A percentile compares a stretch with the other conserved stretches of the same genome.
Conservation (phyloP, 2,888 invertebrate species). For the Sphaerophoria rueppellii region DNA sequence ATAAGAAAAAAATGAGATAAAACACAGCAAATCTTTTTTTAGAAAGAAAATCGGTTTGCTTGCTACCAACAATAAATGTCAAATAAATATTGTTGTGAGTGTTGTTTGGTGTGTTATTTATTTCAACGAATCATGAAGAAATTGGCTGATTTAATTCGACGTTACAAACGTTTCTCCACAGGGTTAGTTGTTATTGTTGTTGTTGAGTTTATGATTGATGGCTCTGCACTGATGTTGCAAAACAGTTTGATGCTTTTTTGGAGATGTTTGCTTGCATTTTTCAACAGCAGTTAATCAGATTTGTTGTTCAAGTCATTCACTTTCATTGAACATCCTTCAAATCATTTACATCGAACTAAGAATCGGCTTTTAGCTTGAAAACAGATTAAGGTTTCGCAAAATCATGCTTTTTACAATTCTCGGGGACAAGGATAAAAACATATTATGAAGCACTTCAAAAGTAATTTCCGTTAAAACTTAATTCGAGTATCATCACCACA, state of each 20-base stretch:
- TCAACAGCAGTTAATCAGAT: no score
- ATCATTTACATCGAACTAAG: no score
- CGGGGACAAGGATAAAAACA: no score
- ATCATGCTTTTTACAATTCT: no score
- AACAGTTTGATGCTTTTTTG: background rate
- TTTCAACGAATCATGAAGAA: constrained; percentile 62
- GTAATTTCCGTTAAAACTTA: no score
- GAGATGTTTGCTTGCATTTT: constrained; percentile 2
- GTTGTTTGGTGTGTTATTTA: constrained; percentile 52
- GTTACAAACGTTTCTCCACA: constrained; percentile 69
- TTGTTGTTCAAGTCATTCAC: no score
- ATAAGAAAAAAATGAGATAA: background rate
- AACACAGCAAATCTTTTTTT: constrained; percentile 14
- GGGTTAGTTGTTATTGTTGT: constrained; percentile 61
- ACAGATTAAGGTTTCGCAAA: no score
- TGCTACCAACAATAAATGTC: constrained; percentile 61
- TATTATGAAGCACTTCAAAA: no score
- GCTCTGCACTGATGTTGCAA: constrained; percentile 20
- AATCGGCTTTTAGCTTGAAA: no score
- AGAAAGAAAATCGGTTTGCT: background rate
- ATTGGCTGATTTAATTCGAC: constrained; percentile 65
- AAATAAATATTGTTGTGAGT: constrained; percentile 43
- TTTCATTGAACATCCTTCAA: no score
- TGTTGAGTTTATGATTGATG: constrained; percentile 41
- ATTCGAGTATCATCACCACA: no score